phyloP scores from a whole-genome alignment of 2,888 invertebrate species.

The Bellardia bayeri region DNA sequence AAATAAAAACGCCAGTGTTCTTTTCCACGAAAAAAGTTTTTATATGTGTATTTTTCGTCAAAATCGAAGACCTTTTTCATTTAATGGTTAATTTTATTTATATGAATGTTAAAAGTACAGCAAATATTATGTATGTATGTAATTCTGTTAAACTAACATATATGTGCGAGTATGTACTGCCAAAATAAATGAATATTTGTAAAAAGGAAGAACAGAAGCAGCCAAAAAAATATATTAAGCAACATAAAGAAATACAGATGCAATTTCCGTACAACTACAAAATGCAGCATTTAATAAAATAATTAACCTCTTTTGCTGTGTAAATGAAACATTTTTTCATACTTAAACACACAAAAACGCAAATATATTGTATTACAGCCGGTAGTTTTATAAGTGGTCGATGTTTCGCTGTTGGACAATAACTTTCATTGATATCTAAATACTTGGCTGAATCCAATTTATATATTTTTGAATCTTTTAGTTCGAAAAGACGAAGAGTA shows the following conservation, averaged over 20 bases:
- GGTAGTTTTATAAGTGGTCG: too few species aligned
- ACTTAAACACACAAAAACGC: conserved; percentile 6
- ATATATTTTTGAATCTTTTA: too few species aligned
- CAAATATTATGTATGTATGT: not conserved
- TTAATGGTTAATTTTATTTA: not conserved
- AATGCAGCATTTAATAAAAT: conserved; percentile 61
- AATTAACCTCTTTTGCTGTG: conserved; percentile 62
- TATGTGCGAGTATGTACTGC: not conserved
- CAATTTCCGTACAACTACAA: conserved; percentile 27
- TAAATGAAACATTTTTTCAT: conserved; percentile 51
- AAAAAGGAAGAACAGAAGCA: conserved; percentile 1
- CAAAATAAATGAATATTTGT: not conserved
- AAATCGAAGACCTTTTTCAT: too few species aligned
- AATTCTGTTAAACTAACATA: conserved; percentile 42
- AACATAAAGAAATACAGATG: conserved; percentile 19
- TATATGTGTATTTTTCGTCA: too few species aligned
- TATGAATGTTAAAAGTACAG: not conserved
- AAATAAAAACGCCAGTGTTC: too few species aligned
- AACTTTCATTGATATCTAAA: too few species aligned
- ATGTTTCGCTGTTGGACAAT: too few species aligned
- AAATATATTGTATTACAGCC: too few species aligned
- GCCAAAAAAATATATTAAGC: not conserved
- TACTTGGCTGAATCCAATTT: too few species aligned
- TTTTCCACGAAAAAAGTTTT: too few species aligned
- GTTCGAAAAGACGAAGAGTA: too few species aligned